These are phyloP conservation scores for Halcyon chelicuti DNA, from an alignment of 2,797 vertebrate genomes.

Conservation along the genomic window DNA sequence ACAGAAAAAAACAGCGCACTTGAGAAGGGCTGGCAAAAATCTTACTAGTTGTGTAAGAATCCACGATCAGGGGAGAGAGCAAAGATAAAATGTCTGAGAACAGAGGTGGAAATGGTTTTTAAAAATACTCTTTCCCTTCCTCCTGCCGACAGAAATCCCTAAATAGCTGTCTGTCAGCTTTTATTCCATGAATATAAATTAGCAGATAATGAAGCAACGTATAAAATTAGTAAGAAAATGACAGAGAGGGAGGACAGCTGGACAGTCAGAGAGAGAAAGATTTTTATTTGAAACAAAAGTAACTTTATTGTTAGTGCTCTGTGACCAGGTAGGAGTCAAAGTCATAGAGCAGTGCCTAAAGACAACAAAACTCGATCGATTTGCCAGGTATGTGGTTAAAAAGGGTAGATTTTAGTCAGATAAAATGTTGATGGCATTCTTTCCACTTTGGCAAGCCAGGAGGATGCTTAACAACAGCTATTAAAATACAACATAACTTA, in stretches of 20 bases:
- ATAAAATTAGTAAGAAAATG: slow-evolving; percentile 36
- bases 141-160: neutral
- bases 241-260: neutral
- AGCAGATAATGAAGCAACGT: slow-evolving; percentile 36
- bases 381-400: neutral
- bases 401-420: neutral
- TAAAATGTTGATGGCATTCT: neutral
- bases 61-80: neutral
- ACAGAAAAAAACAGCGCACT: neutral
- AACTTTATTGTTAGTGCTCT: neutral
- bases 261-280: neutral
- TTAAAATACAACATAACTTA: neutral
- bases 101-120: neutral
- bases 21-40: neutral
- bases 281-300: neutral
- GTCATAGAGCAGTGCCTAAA: neutral
- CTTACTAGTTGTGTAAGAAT: neutral
- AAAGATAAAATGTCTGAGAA: slow-evolving; percentile 18
- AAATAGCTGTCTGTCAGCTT: slow-evolving; percentile 42
- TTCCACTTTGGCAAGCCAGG: neutral
- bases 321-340: neutral
- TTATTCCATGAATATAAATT: slow-evolving; percentile 56
- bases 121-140: neutral
- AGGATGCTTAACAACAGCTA: neutral
- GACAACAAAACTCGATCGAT: neutral